Percentiles rank a stretch among this genome's conserved stretches.
phyloP scores from a whole-genome alignment of 2,113 vertebrate species.

The Climacteris rufus region DNA sequence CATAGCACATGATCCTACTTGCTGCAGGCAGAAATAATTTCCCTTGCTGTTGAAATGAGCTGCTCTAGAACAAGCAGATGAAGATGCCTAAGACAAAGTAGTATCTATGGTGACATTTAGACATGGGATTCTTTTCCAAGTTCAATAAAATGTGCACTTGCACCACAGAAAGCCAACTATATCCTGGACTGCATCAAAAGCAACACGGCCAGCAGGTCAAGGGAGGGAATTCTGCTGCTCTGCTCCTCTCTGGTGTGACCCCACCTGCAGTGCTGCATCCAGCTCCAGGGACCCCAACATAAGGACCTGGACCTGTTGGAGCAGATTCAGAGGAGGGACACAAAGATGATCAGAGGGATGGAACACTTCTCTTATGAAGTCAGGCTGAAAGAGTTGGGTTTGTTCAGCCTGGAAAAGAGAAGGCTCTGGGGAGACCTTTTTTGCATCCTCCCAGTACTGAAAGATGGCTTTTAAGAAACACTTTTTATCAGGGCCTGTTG shows the following conservation, averaged over 20 bases:
- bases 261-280: no score
- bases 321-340: background rate
- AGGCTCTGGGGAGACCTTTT: background rate
- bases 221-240: background rate
- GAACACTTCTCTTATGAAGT: background rate
- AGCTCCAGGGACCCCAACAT: accelerated
- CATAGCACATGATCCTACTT: background rate
- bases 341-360: background rate
- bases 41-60: background rate
- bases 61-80: background rate
- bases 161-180: background rate
- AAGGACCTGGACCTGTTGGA: background rate
- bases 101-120: background rate
- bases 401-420: background rate
- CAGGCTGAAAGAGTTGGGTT: background rate
- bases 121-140: background rate
- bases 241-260: background rate
- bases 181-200: background rate
- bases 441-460: background rate
- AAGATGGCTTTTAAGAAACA: no score
- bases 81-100: background rate
- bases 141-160: background rate
- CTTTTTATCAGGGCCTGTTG: background rate
- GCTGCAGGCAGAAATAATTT: background rate
- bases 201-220: accelerated